Percentiles rank a stretch among this genome's conserved stretches.
Evolutionary conservation across 2,797 vertebrate species (phyloP).

Genomic region (Hyperoplus lanceolatus): DNA sequence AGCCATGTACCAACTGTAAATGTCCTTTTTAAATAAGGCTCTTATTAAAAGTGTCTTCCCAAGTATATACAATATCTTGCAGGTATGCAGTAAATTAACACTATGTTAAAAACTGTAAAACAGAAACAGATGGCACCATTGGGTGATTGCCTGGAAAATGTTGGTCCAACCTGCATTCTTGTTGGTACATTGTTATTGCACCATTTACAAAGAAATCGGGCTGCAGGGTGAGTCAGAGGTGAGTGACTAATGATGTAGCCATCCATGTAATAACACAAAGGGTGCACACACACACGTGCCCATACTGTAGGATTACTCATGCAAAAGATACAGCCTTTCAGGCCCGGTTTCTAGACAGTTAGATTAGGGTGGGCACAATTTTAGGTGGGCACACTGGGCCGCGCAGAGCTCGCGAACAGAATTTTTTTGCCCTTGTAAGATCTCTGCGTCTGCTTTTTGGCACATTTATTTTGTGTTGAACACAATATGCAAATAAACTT

Average conservation of each 20-base stretch:
- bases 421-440: too few species aligned
- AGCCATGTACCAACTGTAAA: background rate
- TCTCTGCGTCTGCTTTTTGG: too few species aligned
- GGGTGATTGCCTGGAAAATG: constrained; percentile 3
- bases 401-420: too few species aligned
- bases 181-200: constrained; percentile 10
- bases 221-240: constrained; percentile 51
- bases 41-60: too few species aligned
- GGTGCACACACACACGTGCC: constrained; percentile 4
- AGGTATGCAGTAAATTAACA: background rate
- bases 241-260: constrained; percentile 56
- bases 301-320: background rate
- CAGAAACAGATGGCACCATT: background rate
- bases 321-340: background rate
- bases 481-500: too few species aligned
- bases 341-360: too few species aligned
- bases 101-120: background rate
- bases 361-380: too few species aligned
- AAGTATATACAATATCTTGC: background rate
- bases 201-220: constrained; percentile 13
- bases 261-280: constrained; percentile 26
- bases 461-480: too few species aligned
- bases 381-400: too few species aligned
- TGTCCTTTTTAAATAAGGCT: background rate
- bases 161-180: background rate